A percentile compares a stretch with the other conserved stretches of the same genome.
Conservation (phyloP, 2,113 vertebrate species). For the Pipa parva region DNA sequence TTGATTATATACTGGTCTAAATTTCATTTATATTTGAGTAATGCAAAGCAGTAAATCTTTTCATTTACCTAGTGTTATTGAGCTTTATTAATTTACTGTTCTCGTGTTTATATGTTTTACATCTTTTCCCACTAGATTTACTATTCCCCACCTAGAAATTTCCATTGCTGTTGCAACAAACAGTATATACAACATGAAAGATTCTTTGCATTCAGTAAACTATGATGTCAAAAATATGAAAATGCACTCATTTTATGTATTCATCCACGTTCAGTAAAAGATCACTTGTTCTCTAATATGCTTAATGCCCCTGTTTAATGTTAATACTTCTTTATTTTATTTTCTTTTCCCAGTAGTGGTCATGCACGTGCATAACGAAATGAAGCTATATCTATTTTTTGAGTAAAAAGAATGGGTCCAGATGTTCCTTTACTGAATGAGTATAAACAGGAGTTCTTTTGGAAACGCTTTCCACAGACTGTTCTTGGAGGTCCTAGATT, state of each 20-base stretch:
- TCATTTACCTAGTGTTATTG: constrained; percentile 5
- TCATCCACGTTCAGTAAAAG: too few relatives aligned
- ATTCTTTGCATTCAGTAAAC: too few relatives aligned
- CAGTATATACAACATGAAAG: background rate
- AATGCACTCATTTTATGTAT: too few relatives aligned
- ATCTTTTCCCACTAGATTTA: constrained; percentile 12
- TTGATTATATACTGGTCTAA: too few relatives aligned
- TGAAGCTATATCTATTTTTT: constrained; percentile 59
- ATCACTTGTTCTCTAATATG: too few relatives aligned
- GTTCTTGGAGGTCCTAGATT: constrained; percentile 86
- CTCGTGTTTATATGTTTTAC: constrained; percentile 10
- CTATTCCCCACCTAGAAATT: constrained; percentile 15
- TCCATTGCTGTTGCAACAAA: background rate
- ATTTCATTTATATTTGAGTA: too few relatives aligned
- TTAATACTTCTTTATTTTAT: too few relatives aligned
- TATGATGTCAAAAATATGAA: too few relatives aligned
- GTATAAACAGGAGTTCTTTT: constrained; percentile 97
- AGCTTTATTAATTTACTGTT: background rate
- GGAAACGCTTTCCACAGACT: constrained; percentile 96
- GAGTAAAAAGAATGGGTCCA: constrained; percentile 88
- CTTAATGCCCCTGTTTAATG: too few relatives aligned
- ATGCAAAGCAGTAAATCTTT: background rate
- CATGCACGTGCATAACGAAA: constrained; percentile 49
- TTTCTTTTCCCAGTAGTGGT: too few relatives aligned
- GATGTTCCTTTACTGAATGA: constrained; percentile 95